Percentiles rank a stretch among this genome's conserved stretches.
phyloP scores from a whole-genome alignment of 30 jellyfish, hydroid and myxozoan species.

The Mastigias papua region DNA sequence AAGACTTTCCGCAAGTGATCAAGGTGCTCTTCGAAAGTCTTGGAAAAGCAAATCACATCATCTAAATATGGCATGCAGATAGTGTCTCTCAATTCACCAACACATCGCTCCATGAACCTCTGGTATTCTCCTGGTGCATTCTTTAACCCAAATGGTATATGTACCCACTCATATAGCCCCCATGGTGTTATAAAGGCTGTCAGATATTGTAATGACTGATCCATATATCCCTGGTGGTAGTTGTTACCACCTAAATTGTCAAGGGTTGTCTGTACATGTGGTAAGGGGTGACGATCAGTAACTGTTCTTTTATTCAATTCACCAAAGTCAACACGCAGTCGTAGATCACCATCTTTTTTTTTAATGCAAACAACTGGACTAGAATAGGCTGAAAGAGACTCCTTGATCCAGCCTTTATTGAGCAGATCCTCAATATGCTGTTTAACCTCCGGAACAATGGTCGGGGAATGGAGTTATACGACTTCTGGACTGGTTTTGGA shows the following conservation, averaged over 20 bases:
- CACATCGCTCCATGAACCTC: constrained; percentile 51
- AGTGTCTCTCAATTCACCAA: constrained; percentile 42
- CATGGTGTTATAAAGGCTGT: constrained; percentile 69
- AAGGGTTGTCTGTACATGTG: constrained; percentile 24
- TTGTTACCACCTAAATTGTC: constrained; percentile 67
- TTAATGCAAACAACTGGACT: constrained; percentile 58
- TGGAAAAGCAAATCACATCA: constrained; percentile 28
- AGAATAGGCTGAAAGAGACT: constrained; percentile 45
- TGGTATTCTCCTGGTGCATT: constrained; percentile 79
- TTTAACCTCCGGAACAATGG: constrained; percentile 49
- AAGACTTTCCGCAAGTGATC: constrained; percentile 17
- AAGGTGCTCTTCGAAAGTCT: constrained; percentile 46
- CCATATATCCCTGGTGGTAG: constrained; percentile 67
- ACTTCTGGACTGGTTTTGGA: constrained; percentile 47
- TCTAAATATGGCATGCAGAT: constrained; percentile 12
- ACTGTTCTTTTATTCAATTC: constrained; percentile 39
- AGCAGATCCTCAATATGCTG: constrained; percentile 41
- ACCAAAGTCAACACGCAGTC: constrained; percentile 60
- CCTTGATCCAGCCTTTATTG: constrained; percentile 45
- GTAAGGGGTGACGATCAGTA: constrained; percentile 68
- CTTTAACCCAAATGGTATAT: constrained; percentile 66
- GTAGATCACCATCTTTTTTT: constrained; percentile 35
- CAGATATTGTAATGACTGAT: constrained; percentile 16
- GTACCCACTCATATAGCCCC: constrained; percentile 74
- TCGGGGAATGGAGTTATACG: constrained; percentile 36